phyloP scores from a whole-genome alignment of 2,113 vertebrate genomes.

The Elgaria multicarinata region DNA sequence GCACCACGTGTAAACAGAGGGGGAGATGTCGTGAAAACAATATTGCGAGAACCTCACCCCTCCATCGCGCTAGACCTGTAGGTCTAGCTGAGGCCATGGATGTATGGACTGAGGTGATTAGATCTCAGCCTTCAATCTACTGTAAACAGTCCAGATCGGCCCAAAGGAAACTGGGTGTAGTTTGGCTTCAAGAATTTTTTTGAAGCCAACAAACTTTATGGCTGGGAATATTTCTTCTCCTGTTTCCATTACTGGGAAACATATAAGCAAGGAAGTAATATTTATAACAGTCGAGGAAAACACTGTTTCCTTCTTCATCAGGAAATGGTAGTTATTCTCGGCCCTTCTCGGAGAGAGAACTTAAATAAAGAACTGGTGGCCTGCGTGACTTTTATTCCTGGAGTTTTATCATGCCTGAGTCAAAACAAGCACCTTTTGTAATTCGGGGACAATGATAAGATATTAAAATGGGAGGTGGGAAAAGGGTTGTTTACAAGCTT shows the following conservation, averaged over 20 bases:
- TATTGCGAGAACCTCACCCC: too few relatives aligned
- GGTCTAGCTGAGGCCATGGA: too few relatives aligned
- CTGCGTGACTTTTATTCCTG: conserved; percentile 71
- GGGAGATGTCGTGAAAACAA: too few relatives aligned
- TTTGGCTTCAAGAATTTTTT: not conserved
- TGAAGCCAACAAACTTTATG: conserved; percentile 21
- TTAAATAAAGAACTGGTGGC: conserved; percentile 74
- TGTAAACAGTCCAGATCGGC: conserved; percentile 56
- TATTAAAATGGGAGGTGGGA: conserved; percentile 44
- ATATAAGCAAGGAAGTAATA: conserved; percentile 72
- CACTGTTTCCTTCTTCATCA: conserved; percentile 75
- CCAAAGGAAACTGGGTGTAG: conserved; percentile 6
- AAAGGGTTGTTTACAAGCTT: conserved; percentile 53
- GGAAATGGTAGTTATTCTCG: conserved; percentile 82
- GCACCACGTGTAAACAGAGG: too few relatives aligned
- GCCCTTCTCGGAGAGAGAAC: conserved; percentile 62
- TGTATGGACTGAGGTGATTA: conserved; percentile 5
- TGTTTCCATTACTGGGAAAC: conserved; percentile 69
- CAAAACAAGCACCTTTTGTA: conserved; percentile 78
- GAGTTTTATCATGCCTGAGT: conserved; percentile 76
- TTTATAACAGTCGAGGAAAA: conserved; percentile 81
- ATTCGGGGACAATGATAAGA: conserved; percentile 71
- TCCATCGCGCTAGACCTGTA: too few relatives aligned
- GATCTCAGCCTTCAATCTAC: conserved; percentile 48
- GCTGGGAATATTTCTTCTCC: conserved; percentile 65